phyloP scores from a whole-genome alignment of 2,113 vertebrate species.

The Ptilorrhoa leucosticta region DNA sequence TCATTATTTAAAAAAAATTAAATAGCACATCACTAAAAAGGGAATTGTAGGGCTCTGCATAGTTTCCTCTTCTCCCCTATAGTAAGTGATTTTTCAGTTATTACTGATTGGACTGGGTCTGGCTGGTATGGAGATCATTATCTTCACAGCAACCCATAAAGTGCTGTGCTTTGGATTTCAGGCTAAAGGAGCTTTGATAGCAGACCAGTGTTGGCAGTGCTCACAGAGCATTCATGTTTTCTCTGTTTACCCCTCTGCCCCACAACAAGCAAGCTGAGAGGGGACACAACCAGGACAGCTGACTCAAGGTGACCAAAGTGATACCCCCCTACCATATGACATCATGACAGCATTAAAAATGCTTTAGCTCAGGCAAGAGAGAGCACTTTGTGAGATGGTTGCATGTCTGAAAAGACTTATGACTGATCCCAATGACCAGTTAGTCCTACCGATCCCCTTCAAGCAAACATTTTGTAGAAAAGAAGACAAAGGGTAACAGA shows the following conservation, averaged over 20 bases:
- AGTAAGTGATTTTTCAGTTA: not conserved
- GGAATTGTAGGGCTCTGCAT: not conserved
- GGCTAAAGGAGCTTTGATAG: not conserved
- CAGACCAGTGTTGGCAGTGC: not conserved
- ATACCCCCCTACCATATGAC: accelerated
- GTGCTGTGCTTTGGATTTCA: not conserved
- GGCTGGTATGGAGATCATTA: not conserved
- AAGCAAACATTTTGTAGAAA: not conserved
- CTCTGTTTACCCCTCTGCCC: not conserved
- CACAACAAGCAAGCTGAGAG: not conserved
- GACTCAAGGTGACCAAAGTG: not conserved
- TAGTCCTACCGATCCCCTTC: not conserved
- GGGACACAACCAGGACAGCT: not conserved
- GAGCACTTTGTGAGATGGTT: not conserved
- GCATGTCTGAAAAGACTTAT: not conserved
- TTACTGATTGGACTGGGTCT: not conserved
- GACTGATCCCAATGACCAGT: accelerated
- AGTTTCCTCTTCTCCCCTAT: not conserved
- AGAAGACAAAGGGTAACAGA: not conserved
- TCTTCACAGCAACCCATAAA: not conserved
- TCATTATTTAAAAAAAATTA: not conserved
- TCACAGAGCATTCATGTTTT: not conserved
- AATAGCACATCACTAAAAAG: not conserved
- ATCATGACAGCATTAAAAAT: not conserved
- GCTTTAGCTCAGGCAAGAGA: not conserved